A percentile compares a stretch with the other conserved stretches of the same genome.
Conservation (phyloP, 1,140 invertebrate genomes). For the Tetramorium alpestre region DNA sequence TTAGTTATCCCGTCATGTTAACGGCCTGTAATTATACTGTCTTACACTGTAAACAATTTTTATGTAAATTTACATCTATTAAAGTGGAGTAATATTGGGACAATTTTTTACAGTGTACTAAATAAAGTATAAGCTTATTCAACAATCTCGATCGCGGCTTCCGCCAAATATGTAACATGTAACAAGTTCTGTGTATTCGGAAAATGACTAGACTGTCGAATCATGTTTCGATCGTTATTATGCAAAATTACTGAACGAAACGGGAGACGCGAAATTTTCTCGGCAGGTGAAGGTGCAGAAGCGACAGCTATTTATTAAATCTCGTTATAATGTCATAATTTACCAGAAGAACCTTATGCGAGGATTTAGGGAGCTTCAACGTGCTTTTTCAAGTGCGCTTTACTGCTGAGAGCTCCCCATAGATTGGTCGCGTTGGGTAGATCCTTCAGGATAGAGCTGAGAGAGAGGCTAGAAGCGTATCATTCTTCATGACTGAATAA, state of each 20-base stretch:
- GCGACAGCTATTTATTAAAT: constrained; percentile 1
- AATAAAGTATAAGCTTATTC: background rate
- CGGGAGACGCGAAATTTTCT: background rate
- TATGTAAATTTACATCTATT: too few relatives aligned
- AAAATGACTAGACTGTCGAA: background rate
- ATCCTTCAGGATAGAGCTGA: background rate
- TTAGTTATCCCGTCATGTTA: too few relatives aligned
- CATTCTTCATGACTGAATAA: constrained; percentile 7
- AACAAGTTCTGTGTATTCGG: background rate
- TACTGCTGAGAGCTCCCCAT: background rate
- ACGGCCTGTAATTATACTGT: too few relatives aligned
- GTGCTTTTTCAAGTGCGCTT: constrained; percentile 21
- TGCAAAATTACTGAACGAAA: background rate
- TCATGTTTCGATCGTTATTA: background rate
- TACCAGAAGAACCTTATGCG: background rate
- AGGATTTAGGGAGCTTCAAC: background rate
- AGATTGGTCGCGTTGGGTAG: background rate
- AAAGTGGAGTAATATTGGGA: too few relatives aligned
- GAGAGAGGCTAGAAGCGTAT: background rate
- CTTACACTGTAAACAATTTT: too few relatives aligned
- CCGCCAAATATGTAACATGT: too few relatives aligned
- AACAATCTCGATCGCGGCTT: background rate
- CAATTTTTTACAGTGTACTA: too few relatives aligned
- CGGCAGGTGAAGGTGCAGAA: background rate
- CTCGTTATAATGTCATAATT: constrained; percentile 1